These are phyloP conservation scores for Pterostichus madidus DNA, from an alignment of 2,888 invertebrate species.

Conservation along the genomic window DNA sequence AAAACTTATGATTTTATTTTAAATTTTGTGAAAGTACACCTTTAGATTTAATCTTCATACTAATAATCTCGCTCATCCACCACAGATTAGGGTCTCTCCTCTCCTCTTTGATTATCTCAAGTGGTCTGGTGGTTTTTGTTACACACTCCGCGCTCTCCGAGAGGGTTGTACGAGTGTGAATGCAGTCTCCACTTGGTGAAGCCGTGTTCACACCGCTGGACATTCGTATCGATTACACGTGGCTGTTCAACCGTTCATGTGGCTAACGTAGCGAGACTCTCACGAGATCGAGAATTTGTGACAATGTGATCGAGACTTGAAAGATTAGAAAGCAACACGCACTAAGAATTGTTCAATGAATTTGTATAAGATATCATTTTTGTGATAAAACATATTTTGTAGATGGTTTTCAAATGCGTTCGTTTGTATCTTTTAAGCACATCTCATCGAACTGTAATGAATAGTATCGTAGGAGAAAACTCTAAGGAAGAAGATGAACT, in stretches of 20 bases:
- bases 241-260: constrained; percentile 24
- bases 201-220: constrained; percentile 12
- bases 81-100: constrained; percentile 14
- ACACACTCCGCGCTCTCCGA: not conserved
- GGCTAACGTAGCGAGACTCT: constrained; percentile 24
- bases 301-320: not conserved
- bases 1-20: too few relatives aligned
- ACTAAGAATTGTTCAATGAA: too few relatives aligned
- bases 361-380: too few relatives aligned
- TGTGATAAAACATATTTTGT: too few relatives aligned
- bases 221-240: constrained; percentile 41
- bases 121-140: constrained; percentile 34
- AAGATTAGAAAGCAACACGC: too few relatives aligned
- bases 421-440: too few relatives aligned
- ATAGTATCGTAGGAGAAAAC: too few relatives aligned
- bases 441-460: too few relatives aligned
- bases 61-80: not conserved
- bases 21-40: too few relatives aligned
- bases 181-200: constrained; percentile 15
- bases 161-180: constrained; percentile 41
- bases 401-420: too few relatives aligned
- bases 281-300: not conserved
- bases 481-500: too few relatives aligned
- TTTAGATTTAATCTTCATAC: not conserved
- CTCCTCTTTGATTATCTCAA: not conserved